These are phyloP conservation scores for Plagiodera versicolora DNA, from an alignment of 2,888 invertebrate species.

Conservation along the genomic window DNA sequence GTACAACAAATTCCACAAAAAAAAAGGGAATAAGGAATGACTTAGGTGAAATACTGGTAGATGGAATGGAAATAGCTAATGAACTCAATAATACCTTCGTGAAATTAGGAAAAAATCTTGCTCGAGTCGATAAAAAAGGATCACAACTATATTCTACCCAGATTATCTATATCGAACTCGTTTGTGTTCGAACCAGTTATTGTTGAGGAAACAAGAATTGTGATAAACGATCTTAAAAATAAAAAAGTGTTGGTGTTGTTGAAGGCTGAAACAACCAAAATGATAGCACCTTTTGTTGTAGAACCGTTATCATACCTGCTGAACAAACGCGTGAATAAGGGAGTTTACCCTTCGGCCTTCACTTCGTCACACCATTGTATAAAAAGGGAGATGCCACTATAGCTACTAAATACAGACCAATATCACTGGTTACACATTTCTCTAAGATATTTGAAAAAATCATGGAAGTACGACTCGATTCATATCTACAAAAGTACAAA, in stretches of 20 bases:
- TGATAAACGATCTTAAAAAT: background rate
- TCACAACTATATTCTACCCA: background rate
- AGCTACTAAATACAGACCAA: background rate
- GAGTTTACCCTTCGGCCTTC: background rate
- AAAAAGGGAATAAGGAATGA: background rate
- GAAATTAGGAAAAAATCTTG: conserved; percentile 3
- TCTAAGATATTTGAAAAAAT: background rate
- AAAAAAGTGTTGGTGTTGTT: background rate
- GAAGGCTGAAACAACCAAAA: background rate
- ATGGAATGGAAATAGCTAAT: background rate
- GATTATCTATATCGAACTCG: background rate
- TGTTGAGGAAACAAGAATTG: background rate
- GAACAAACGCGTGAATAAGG: background rate
- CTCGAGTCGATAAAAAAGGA: background rate
- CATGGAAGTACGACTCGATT: background rate
- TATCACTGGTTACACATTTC: background rate
- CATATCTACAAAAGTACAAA: background rate
- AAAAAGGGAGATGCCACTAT: conserved; percentile 1
- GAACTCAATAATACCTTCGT: background rate
- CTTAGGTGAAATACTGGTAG: background rate
- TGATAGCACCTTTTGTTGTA: background rate
- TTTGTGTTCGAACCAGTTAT: background rate
- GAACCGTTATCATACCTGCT: background rate
- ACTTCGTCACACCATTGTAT: conserved; percentile 1
- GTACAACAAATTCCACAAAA: background rate